Evolutionary conservation across 2,797 vertebrate genomes (phyloP), one percentile per base, ranked within the genome.

Genomic region (Protonibea diacanthus): DNA sequence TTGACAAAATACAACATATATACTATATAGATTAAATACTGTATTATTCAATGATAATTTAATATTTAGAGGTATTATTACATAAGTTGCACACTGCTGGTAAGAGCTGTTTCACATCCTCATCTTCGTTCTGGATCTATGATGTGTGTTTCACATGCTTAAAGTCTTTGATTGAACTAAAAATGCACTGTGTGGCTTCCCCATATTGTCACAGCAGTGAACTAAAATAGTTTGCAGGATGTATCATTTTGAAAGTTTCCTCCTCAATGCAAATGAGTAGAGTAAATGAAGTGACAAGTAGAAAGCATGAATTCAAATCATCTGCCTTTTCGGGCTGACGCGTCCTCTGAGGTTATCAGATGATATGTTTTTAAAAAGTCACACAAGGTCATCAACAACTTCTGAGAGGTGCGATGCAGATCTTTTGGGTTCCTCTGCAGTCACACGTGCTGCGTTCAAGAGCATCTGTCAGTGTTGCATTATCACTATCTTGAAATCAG

Each of bases 91-190:
- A 42, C 17, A 27, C 29, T 60, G 27, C 71, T 64, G 40, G 44
- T 4, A 74, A 71, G 71, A 78, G 77, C 67, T 81, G 78, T 60
- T 72, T 25, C n/a, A 67, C 72, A 78, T 68, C 44, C 64, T 29
- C 72, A 78, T 70, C 48, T 61, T 29, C 15, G 15, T 52, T 67
- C 45, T 40, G 73, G 18, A 44, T 72, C 40, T 23, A 47, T 67
- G 66, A 60, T 75, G 61, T 59, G 29, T 45, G 27, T 63, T 75
- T 77, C 23, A 71, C 29, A 45, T 64, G 21, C 29, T 27, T 38
- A 7, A 57, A 18, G 23, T 69, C 57, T 18, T 56, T 38, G 71
- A 61, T 64, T 57, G 21, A 86, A 68, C n/a, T 67, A 44, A 61
- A 73, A 73, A 74, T 18, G 21, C n/a, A 11, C 7, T n/a, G 59